Base-by-base conservation (phyloP, 2,888 invertebrate species). In the Spodoptera exigua region DNA sequence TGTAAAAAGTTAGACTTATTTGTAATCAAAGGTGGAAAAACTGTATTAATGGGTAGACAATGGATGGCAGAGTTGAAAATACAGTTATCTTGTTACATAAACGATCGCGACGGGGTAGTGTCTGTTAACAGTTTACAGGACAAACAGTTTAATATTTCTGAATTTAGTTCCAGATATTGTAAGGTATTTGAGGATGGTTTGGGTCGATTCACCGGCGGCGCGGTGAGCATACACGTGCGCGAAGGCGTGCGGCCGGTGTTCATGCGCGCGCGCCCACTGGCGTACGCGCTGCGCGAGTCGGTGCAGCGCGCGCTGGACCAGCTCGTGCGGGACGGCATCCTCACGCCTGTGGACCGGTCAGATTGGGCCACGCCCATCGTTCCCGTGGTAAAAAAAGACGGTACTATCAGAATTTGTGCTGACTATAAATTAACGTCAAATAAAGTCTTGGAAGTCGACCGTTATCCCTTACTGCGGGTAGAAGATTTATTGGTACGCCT, bases 351-450 rank as follows among this genome's bases (percentile, higher is more conserved):
- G n/a, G 48, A 53, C 1, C 46, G 55, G 7, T 76, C 78, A 0
- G 76, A 78, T 37, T 75, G 79, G 78, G 78, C 74, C 4, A 78
- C 76, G 2, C 75, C 75, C 0, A 77, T 77, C 10, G 74, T 78
- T 2, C 76, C 72, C 0, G 77, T 79, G 0, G 49, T 76, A 0
- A 76, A 79, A 21, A 72, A 66, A 12, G 76, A 80, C 32, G 79
- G 77, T 60, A 74, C 48, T 12, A 64, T 81, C 2, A 18, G 79
- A 13, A 61, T 80, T n/a, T 79, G 78, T 41, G 76, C 48, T 0
- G 78, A 80, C 57, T 80, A 54, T 52, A 79, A 81, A 52, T 1
- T 76, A 13, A 80, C 76, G 0, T 37, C 78, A 10, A 81, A 81
- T 47, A 79, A 74, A n/a, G 41, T 49, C 1, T 37, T 79, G 3